These are phyloP conservation scores for Cryptoblepharus egeriae DNA, from an alignment of 2,797 vertebrate species.

Conservation along the genomic window DNA sequence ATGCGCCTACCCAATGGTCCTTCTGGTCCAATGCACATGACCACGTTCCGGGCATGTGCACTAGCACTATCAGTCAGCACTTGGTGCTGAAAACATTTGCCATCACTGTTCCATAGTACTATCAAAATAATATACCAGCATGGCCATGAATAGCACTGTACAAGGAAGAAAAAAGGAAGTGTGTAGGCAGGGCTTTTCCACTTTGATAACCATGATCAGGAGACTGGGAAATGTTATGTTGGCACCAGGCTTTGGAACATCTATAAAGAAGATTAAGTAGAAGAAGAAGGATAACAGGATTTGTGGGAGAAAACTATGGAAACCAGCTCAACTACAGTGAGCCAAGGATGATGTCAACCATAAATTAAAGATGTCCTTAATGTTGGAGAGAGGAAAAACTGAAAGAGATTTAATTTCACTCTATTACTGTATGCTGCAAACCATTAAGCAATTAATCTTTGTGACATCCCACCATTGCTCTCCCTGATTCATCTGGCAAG, in stretches of 20 bases:
- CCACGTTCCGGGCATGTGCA: no score
- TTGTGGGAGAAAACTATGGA: neutral
- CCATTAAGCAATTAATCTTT: slow-evolving; percentile 20
- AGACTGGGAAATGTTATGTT: no score
- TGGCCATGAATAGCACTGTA: neutral
- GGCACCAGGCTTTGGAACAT: neutral
- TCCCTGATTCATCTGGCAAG: neutral
- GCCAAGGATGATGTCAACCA: neutral
- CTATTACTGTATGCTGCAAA: slow-evolving; percentile 1
- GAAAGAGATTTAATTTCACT: slow-evolving; percentile 4
- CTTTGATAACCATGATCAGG: neutral
- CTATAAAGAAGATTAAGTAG: no score
- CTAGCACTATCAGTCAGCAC: no score
- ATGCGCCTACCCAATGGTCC: no score
- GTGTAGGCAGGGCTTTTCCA: no score
- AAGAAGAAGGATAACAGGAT: no score
- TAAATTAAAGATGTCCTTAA: slow-evolving; percentile 1
- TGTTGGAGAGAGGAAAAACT: neutral
- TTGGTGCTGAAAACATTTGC: no score
- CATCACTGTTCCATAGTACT: no score
- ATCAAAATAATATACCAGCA: neutral
- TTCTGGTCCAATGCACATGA: no score
- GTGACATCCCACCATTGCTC: neutral
- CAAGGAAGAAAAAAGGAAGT: neutral
- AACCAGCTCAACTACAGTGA: neutral